These are phyloP conservation scores for Zaprionus kolodkinae DNA, from an alignment of 1,140 invertebrate genomes.

Conservation along the genomic window DNA sequence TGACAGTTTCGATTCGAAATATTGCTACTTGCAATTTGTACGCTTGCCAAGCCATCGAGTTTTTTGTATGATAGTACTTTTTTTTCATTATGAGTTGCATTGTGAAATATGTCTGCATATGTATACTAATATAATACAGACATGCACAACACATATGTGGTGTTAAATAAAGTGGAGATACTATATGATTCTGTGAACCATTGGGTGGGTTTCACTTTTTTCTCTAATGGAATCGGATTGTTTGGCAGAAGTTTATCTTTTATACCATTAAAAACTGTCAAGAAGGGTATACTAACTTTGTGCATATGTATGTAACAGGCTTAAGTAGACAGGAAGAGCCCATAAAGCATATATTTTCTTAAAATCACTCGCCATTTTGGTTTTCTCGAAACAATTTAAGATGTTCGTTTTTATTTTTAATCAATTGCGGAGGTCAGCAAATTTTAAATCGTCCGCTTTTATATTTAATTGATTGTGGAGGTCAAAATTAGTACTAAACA, in stretches of 20 bases:
- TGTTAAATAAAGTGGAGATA: conserved; percentile 21
- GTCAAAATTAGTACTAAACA: no score
- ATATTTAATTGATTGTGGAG: no score
- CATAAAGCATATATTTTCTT: no score
- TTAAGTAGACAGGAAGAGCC: no score
- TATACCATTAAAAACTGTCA: no score
- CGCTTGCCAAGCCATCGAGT: not conserved
- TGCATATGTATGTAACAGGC: no score
- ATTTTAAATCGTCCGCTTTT: no score
- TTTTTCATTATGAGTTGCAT: conserved; percentile 2
- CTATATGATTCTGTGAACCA: conserved; percentile 13
- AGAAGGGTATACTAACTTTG: no score
- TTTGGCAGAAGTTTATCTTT: conserved; percentile 33
- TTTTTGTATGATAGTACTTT: not conserved
- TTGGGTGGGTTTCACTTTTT: conserved; percentile 20
- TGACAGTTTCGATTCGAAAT: conserved; percentile 23
- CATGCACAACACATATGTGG: not conserved
- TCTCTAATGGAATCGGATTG: conserved; percentile 34
- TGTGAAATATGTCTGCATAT: conserved; percentile 6
- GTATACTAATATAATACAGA: not conserved
- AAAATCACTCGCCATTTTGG: no score
- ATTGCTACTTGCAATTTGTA: conserved; percentile 10
- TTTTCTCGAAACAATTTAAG: no score
- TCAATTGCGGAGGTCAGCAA: no score
- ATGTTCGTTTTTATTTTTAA: no score